Base-by-base conservation (phyloP, 2,888 invertebrate species). In the Plagiodera versicolora region DNA sequence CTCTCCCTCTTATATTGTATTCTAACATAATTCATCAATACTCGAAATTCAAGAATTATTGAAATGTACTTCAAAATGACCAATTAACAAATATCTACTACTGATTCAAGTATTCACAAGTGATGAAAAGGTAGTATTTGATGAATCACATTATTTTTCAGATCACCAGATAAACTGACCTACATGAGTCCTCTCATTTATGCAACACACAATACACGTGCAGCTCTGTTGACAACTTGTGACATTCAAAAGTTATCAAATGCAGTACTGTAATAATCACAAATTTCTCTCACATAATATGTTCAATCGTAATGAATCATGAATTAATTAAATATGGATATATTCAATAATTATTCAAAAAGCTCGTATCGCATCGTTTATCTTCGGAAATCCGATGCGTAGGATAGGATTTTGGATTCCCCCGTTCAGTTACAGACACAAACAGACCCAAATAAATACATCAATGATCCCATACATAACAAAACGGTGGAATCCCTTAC, bases 341-440 rank as follows among this genome's bases (percentile, higher is more conserved):
- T 39, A 39, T 20, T 52, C 18, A 17, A 16, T 24, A 14, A 45
- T 17, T 20, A 52, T 44, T 17, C 50, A 50, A 52, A n/a, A 56
- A 47, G 18, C 57, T 55, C 51, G 46, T 53, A 32, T 32, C 46
- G 19, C 44, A 30, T 65, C 65, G 65, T 58, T 19, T 54, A 56
- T 18, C 17, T 19, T 63, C 65, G 65, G 52, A 48, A 32, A 48
- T 11, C 57, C 62, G 65, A 65, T 59, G 63, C 60, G 58, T 51
- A 55, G 49, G 65, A 65, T 60, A 65, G 60, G 58, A 59, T 64
- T 44, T 49, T 46, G 55, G 50, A 61, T 61, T 51, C 39, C 39
- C 45, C 52, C 19, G 30, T 35, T 35, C 52, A 39, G 30, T 35
- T 20, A 30, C 46, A 61, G 61, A 61, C 55, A 61, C 57, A 61